Evolutionary conservation across 2,113 vertebrate genomes (phyloP).

Genomic region (Polypterus senegalus): DNA sequence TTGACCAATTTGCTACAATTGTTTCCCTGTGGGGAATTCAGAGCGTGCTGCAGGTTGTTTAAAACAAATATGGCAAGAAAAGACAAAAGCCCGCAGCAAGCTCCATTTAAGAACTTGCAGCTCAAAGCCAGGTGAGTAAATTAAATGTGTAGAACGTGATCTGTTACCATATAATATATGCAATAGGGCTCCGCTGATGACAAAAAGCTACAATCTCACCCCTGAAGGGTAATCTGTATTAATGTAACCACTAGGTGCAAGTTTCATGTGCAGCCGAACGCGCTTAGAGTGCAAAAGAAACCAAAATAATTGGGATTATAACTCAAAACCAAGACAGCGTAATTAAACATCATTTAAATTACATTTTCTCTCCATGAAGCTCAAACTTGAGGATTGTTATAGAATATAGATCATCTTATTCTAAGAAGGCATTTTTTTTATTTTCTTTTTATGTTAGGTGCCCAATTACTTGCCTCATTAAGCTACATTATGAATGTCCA

Average conservation of each 20-base stretch:
- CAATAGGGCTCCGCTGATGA: not conserved
- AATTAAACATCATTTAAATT: conserved; percentile 4
- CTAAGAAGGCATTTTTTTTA: too few relatives aligned
- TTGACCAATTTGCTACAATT: conserved; percentile 1
- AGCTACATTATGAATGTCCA: not conserved
- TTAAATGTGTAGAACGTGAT: not conserved
- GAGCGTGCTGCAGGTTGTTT: not conserved
- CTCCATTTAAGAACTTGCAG: conserved; percentile 1
- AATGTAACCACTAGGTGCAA: not conserved
- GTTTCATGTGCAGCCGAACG: not conserved
- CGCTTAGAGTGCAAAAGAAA: not conserved
- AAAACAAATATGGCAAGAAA: not conserved
- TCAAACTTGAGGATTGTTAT: not conserved
- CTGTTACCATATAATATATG: not conserved
- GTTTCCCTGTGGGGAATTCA: not conserved
- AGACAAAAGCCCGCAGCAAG: not conserved
- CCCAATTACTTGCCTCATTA: not conserved
- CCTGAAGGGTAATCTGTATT: not conserved
- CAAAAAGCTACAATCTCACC: not conserved
- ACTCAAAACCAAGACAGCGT: conserved; percentile 3
- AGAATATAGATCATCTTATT: not conserved
- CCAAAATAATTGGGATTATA: conserved; percentile 6
- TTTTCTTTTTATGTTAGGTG: not conserved
- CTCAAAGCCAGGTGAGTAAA: not conserved
- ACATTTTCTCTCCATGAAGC: not conserved